These are phyloP conservation scores for Erythrolamprus reginae DNA, from an alignment of 2,113 vertebrate species.

Conservation along the genomic window DNA sequence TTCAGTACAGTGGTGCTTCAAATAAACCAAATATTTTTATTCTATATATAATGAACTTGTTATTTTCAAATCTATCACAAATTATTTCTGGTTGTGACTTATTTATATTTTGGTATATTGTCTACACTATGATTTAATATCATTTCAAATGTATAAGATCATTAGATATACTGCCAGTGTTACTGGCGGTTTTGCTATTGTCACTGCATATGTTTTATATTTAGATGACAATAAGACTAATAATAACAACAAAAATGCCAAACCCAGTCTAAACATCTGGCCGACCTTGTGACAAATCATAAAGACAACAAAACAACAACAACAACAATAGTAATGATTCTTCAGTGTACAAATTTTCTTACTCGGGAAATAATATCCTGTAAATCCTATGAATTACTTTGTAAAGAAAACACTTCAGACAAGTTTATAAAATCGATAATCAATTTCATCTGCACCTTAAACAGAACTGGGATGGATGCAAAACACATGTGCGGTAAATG, in stretches of 20 bases:
- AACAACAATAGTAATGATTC: neutral
- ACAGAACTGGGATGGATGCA: neutral
- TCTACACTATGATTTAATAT: neutral
- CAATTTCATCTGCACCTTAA: neutral
- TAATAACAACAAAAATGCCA: neutral
- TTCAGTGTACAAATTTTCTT: neutral
- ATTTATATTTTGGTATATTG: slow-evolving; percentile 19
- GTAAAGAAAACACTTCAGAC: neutral
- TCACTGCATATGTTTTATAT: neutral
- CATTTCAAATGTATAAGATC: neutral
- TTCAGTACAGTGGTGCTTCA: slow-evolving; percentile 35
- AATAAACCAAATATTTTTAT: slow-evolving; percentile 34
- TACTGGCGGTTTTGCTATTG: neutral
- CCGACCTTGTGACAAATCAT: neutral
- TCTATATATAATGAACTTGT: slow-evolving; percentile 18
- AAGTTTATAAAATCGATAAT: slow-evolving; percentile 1
- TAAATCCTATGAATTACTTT: slow-evolving; percentile 3
- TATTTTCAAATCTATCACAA: slow-evolving; percentile 26
- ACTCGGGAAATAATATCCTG: neutral
- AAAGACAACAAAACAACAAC: neutral
- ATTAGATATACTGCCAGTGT: neutral
- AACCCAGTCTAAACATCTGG: neutral
- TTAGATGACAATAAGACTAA: neutral
- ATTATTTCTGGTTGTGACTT: slow-evolving; percentile 30
- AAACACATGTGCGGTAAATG: neutral